phyloP scores from a whole-genome alignment of 2,113 vertebrate genomes.

The Spea bombifrons region DNA sequence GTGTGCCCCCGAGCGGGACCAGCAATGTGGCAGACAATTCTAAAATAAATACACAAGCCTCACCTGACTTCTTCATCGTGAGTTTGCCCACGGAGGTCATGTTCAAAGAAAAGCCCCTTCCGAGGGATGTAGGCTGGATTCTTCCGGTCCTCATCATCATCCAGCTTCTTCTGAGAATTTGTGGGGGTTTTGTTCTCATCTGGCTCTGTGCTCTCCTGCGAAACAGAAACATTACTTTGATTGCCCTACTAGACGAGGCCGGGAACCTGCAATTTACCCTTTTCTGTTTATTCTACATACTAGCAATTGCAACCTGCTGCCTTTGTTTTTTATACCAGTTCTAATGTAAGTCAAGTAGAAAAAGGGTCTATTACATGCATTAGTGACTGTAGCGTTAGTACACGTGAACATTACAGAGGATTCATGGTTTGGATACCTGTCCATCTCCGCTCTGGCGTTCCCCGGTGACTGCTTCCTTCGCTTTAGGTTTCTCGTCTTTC shows the following conservation, averaged over 20 bases:
- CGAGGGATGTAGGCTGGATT: constrained; percentile 95
- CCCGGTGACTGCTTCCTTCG: constrained; percentile 78
- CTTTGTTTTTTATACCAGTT: too few relatives aligned
- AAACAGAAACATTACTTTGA: not conserved
- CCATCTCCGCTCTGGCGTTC: constrained; percentile 95
- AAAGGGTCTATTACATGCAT: too few relatives aligned
- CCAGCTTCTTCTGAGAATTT: constrained; percentile 83
- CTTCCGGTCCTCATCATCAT: constrained; percentile 93
- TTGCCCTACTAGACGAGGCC: too few relatives aligned
- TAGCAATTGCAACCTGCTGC: too few relatives aligned
- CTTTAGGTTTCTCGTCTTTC: constrained; percentile 71
- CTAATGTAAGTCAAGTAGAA: too few relatives aligned
- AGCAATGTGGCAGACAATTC: too few relatives aligned
- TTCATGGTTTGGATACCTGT: constrained; percentile 70
- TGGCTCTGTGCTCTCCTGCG: constrained; percentile 90
- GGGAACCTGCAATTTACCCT: too few relatives aligned
- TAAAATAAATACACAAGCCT: not conserved
- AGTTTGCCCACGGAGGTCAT: constrained; percentile 88
- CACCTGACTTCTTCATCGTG: constrained; percentile 91
- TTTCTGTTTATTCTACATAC: too few relatives aligned
- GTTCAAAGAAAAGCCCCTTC: constrained; percentile 96
- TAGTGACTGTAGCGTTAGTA: too few relatives aligned
- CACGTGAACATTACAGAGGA: too few relatives aligned
- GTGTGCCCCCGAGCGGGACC: too few relatives aligned
- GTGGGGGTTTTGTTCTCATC: constrained; percentile 80